Conservation (phyloP, 2,113 vertebrate species). For the Lampris megalopsis region DNA sequence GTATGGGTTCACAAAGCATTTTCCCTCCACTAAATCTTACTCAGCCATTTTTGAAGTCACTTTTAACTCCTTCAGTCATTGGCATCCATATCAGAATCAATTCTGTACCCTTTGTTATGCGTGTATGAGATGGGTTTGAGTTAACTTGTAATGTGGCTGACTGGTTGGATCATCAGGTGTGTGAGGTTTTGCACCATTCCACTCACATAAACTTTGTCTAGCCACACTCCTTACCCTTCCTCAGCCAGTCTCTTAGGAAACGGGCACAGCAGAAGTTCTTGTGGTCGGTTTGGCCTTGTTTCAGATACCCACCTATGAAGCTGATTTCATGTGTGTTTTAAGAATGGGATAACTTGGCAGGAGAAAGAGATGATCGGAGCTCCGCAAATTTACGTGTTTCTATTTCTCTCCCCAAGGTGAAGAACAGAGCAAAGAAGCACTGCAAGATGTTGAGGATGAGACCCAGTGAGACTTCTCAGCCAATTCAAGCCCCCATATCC, state of each 20-base stretch:
- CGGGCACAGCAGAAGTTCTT: background rate
- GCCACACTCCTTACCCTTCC: too few species aligned
- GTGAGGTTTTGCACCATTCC: background rate
- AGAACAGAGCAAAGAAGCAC: conserved; percentile 97
- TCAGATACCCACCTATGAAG: background rate
- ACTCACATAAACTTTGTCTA: too few species aligned
- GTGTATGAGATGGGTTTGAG: background rate
- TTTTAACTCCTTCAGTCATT: background rate
- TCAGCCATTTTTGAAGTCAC: background rate
- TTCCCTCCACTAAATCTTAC: background rate
- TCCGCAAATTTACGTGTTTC: background rate
- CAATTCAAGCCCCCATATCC: conserved; percentile 79
- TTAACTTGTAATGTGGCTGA: background rate
- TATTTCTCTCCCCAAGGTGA: conserved; percentile 83
- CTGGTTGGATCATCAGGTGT: background rate
- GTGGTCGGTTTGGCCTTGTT: background rate
- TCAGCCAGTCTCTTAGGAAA: background rate
- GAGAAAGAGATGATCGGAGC: background rate
- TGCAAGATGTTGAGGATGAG: conserved; percentile 95
- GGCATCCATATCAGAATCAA: background rate
- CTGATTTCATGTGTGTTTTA: background rate
- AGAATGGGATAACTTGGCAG: background rate
- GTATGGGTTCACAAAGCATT: conserved; percentile 37
- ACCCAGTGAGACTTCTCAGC: conserved; percentile 92
- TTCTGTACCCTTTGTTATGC: background rate